A percentile compares a stretch with the other conserved stretches of the same genome.
phyloP scores from a whole-genome alignment of 2,888 invertebrate genomes.

The Plebejus melissa region DNA sequence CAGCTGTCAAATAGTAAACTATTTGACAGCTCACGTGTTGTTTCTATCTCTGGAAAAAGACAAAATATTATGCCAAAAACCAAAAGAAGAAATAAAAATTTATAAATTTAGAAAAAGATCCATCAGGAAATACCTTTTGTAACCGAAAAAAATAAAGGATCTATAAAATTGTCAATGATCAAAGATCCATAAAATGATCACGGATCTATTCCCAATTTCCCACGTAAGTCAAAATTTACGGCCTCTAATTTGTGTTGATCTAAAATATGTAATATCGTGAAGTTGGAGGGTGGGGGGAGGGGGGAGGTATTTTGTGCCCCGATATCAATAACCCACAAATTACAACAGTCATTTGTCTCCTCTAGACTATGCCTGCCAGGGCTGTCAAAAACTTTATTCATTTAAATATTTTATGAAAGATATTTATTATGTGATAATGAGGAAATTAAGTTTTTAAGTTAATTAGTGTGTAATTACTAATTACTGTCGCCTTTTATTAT shows the following conservation, averaged over 20 bases:
- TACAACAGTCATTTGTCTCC: constrained; percentile 9
- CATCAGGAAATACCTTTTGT: too few relatives aligned
- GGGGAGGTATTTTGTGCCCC: neutral
- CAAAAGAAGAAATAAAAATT: too few relatives aligned
- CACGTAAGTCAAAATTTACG: constrained; percentile 4
- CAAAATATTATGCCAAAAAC: too few relatives aligned
- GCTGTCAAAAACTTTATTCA: neutral
- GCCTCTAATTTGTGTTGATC: neutral
- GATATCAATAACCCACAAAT: constrained; percentile 17
- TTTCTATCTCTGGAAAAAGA: too few relatives aligned
- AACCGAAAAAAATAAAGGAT: too few relatives aligned
- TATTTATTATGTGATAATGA: neutral
- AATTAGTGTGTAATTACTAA: too few relatives aligned
- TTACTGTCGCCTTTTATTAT: too few relatives aligned
- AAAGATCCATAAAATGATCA: neutral
- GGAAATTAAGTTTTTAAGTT: too few relatives aligned
- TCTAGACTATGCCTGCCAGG: neutral
- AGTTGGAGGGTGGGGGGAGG: neutral
- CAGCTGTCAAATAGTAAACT: too few relatives aligned
- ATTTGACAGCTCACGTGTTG: too few relatives aligned
- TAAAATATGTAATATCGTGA: neutral
- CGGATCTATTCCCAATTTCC: neutral
- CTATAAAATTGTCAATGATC: too few relatives aligned
- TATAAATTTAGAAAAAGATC: too few relatives aligned
- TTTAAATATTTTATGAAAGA: neutral